These are phyloP conservation scores for Parnassius orleans DNA, from an alignment of 2,888 invertebrate genomes.

Conservation along the genomic window DNA sequence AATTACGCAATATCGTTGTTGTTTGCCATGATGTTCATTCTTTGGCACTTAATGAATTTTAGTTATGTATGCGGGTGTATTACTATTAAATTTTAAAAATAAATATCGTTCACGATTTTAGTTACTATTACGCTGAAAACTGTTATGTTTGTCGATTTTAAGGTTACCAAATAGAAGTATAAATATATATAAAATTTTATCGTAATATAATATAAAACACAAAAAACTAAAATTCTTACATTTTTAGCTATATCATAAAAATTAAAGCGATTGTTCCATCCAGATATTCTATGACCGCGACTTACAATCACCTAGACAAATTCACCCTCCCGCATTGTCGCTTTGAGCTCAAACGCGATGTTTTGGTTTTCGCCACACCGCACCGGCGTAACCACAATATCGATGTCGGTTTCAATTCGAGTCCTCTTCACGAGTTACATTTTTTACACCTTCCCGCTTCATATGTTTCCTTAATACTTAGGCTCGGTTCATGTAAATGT, in stretches of 20 bases:
- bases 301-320: slow-evolving; percentile 64
- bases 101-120: too few species aligned
- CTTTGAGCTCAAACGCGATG: slow-evolving; percentile 71
- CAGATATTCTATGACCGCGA: slow-evolving; percentile 32
- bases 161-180: too few species aligned
- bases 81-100: too few species aligned
- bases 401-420: slow-evolving; percentile 64
- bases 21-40: too few species aligned
- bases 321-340: slow-evolving; percentile 71
- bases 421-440: slow-evolving; percentile 44
- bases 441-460: slow-evolving; percentile 42
- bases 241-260: not conserved
- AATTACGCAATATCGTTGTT: too few species aligned
- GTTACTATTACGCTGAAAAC: too few species aligned
- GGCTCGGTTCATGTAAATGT: slow-evolving; percentile 27
- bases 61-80: too few species aligned
- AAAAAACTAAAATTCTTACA: not conserved
- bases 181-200: too few species aligned
- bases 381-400: slow-evolving; percentile 38
- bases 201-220: not conserved
- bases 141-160: too few species aligned
- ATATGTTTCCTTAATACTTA: slow-evolving; percentile 27
- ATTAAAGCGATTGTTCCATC: slow-evolving; percentile 31
- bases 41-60: too few species aligned
- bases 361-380: slow-evolving; percentile 61